phyloP scores from a whole-genome alignment of 1,140 invertebrate species.

The Formica selysi region DNA sequence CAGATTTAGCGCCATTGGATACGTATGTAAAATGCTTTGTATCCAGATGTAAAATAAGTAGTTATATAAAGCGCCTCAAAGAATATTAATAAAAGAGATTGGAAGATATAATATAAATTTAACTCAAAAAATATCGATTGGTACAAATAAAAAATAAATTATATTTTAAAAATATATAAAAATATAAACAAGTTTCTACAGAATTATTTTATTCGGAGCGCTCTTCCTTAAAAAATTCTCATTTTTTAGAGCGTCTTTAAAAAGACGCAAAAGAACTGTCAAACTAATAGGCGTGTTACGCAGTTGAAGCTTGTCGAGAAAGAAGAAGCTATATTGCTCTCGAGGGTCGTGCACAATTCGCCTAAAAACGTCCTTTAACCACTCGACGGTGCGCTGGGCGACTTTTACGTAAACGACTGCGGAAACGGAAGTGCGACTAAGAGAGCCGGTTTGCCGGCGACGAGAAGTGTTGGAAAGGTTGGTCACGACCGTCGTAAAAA shows the following conservation, averaged over 20 bases:
- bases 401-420: conserved; percentile 50
- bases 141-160: neutral
- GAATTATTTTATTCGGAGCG: neutral
- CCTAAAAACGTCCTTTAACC: conserved; percentile 49
- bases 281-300: conserved; percentile 46
- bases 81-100: neutral
- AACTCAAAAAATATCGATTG: neutral
- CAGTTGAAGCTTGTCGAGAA: conserved; percentile 1
- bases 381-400: conserved; percentile 7
- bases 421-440: conserved; percentile 26
- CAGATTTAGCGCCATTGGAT: neutral
- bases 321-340: conserved; percentile 37
- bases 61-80: neutral
- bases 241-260: conserved; percentile 6
- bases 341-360: neutral
- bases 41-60: neutral
- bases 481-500: conserved; percentile 2
- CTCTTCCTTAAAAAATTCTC: neutral
- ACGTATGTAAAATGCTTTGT: neutral
- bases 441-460: neutral
- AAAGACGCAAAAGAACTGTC: neutral
- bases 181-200: neutral
- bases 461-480: neutral
- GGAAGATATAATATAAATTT: neutral
- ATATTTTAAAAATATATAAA: neutral